Conservation (phyloP, 2,888 invertebrate species). For the Cynaeus angustus region DNA sequence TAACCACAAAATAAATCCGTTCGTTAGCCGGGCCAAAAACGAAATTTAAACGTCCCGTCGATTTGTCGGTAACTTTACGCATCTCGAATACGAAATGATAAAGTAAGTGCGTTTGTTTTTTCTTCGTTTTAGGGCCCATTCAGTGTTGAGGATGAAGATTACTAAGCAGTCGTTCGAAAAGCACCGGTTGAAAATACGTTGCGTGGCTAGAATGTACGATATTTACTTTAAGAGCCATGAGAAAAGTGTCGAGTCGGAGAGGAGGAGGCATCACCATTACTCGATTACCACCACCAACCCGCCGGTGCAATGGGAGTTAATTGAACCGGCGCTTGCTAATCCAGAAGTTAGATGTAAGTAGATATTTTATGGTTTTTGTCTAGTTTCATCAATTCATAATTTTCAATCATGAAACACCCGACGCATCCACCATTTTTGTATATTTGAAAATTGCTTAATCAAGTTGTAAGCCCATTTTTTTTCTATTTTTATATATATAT, state of each 20-base stretch:
- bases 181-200: conserved; percentile 74
- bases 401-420: too few relatives aligned
- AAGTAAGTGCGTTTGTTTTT: conserved; percentile 30
- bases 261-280: conserved; percentile 48
- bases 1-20: conserved; percentile 37
- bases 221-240: conserved; percentile 81
- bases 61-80: conserved; percentile 34
- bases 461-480: too few relatives aligned
- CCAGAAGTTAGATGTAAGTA: conserved; percentile 34
- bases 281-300: conserved; percentile 27
- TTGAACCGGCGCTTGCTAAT: conserved; percentile 5
- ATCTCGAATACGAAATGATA: conserved; percentile 16
- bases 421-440: neutral
- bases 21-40: conserved; percentile 36
- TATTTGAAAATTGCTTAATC: too few relatives aligned
- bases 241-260: conserved; percentile 78
- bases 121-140: conserved; percentile 63
- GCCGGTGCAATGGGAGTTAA: conserved; percentile 31
- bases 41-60: conserved; percentile 38
- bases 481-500: too few relatives aligned
- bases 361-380: conserved; percentile 6
- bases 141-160: conserved; percentile 65
- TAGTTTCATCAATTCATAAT: too few relatives aligned
- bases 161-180: conserved; percentile 63
- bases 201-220: conserved; percentile 79